These are phyloP conservation scores for Troides aeacus DNA, from an alignment of 2,888 invertebrate species.

Conservation along the genomic window DNA sequence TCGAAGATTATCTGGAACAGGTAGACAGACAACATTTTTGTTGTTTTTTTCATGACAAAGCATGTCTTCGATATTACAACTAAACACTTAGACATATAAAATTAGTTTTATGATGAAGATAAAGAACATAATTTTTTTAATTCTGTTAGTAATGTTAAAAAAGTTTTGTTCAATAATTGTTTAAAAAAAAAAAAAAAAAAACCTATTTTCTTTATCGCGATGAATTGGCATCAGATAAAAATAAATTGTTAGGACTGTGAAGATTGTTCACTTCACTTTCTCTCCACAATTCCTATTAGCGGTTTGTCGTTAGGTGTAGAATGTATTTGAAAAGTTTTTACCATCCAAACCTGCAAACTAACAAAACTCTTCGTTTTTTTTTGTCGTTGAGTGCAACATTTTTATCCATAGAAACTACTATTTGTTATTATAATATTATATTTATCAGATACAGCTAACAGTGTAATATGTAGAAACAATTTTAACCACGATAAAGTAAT, in stretches of 20 bases:
- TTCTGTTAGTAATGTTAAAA: no score
- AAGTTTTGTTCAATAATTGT: background rate
- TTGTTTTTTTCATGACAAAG: no score
- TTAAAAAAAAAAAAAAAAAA: background rate
- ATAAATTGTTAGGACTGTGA: conserved; percentile 11
- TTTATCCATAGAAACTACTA: background rate
- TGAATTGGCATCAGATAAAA: conserved; percentile 14
- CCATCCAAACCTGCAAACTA: background rate
- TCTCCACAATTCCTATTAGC: conserved; percentile 10
- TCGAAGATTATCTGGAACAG: no score
- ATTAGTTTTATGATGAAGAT: no score
- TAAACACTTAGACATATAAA: no score
- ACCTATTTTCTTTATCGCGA: background rate
- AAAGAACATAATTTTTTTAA: no score
- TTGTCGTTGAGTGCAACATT: background rate
- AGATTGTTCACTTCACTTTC: conserved; percentile 22
- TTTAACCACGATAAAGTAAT: no score
- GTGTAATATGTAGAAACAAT: no score
- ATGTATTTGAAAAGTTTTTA: conserved; percentile 10
- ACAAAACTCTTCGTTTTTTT: background rate
- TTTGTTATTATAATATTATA: background rate
- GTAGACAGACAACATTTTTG: no score
- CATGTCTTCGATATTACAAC: no score
- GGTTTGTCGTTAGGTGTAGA: conserved; percentile 5
- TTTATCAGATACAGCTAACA: no score